A percentile compares a stretch with the other conserved stretches of the same genome.
Conservation (phyloP, 2,797 vertebrate genomes). For the Thaleichthys pacificus region DNA sequence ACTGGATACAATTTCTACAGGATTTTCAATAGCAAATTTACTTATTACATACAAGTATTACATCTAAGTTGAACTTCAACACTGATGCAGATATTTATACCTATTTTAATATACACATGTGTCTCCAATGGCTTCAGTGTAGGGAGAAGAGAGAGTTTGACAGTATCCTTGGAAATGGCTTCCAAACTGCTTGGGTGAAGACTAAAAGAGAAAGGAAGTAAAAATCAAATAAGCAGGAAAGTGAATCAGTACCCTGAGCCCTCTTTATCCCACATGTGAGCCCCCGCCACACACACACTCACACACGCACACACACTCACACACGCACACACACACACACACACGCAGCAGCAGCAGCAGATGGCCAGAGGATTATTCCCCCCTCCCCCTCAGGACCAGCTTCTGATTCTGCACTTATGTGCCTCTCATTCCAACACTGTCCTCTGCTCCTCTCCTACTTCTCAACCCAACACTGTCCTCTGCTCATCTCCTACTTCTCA, state of each 20-base stretch:
- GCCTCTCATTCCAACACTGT: neutral
- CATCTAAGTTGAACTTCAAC: no score
- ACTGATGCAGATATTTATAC: no score
- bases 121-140: neutral
- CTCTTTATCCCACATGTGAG: neutral
- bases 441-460: neutral
- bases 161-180: neutral
- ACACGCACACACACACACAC: neutral
- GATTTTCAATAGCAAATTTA: no score
- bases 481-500: no score
- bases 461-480: neutral
- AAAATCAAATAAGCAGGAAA: neutral
- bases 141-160: neutral
- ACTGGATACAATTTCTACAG: no score
- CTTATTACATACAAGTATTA: no score
- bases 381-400: slow-evolving; percentile 12
- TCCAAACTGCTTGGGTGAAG: no score
- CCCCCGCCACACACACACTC: slow-evolving; percentile 8
- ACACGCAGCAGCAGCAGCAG: slow-evolving; percentile 72
- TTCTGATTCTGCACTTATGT: neutral
- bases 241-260: neutral
- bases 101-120: no score
- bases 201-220: slow-evolving; percentile 5
- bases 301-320: slow-evolving; percentile 8
- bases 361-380: slow-evolving; percentile 74